phyloP scores from a whole-genome alignment of 1,140 invertebrate species.

The Drosophila leontia region DNA sequence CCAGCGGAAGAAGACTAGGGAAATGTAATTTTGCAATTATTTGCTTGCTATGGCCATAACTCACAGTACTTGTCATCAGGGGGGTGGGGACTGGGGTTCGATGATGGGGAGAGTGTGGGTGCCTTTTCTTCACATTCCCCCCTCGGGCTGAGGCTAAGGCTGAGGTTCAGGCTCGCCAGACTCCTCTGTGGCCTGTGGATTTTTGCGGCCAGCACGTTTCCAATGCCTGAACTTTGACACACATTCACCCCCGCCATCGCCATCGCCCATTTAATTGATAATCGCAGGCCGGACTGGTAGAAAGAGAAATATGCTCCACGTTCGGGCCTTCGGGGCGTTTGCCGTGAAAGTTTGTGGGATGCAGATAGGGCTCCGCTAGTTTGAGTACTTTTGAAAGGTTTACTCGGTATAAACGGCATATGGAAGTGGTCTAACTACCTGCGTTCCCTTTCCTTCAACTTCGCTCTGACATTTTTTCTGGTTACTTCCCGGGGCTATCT shows the following conservation, averaged over 20 bases:
- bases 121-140: slow-evolving; percentile 31
- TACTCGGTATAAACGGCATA: slow-evolving; percentile 34
- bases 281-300: slow-evolving; percentile 60
- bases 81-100: not conserved
- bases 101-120: slow-evolving; percentile 59
- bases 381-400: slow-evolving; percentile 35
- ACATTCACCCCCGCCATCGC: slow-evolving; percentile 59
- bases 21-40: slow-evolving; percentile 80
- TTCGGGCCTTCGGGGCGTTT: slow-evolving; percentile 71
- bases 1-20: slow-evolving; percentile 18
- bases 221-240: slow-evolving; percentile 80
- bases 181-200: slow-evolving; percentile 40
- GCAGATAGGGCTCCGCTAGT: slow-evolving; percentile 30
- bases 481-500: slow-evolving; percentile 46
- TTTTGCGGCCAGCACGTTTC: slow-evolving; percentile 74
- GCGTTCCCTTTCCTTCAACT: slow-evolving; percentile 18
- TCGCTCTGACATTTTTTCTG: not conserved
- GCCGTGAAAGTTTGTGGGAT: slow-evolving; percentile 61
- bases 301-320: slow-evolving; percentile 72
- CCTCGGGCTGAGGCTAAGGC: not conserved
- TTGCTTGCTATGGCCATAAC: slow-evolving; percentile 79
- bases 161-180: not conserved
- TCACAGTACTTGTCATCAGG: slow-evolving; percentile 65
- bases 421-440: slow-evolving; percentile 41
- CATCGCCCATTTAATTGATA: slow-evolving; percentile 66